Evolutionary conservation across 2,888 invertebrate species (phyloP).

Genomic region (Ormyrus thymus): DNA sequence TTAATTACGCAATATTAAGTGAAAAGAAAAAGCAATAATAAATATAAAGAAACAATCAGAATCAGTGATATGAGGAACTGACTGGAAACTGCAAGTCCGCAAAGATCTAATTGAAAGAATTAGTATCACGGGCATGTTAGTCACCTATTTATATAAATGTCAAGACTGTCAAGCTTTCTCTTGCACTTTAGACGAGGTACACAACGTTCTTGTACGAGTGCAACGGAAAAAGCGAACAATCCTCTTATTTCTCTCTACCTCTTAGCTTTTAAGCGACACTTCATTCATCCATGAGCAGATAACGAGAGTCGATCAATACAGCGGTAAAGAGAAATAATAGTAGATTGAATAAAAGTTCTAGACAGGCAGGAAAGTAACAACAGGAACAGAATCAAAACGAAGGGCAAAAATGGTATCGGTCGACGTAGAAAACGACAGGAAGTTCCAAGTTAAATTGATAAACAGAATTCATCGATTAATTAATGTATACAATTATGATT

Average conservation of each 20-base stretch:
- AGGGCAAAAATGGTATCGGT: background rate
- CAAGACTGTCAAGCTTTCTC: background rate
- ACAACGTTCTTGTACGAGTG: background rate
- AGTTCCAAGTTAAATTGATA: too few species aligned
- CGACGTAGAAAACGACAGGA: too few species aligned
- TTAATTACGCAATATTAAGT: too few species aligned
- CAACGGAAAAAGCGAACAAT: slow-evolving; percentile 16
- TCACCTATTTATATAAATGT: slow-evolving; percentile 20
- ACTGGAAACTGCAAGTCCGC: too few species aligned
- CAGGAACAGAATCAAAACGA: background rate
- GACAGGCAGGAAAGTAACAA: background rate
- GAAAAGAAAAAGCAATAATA: too few species aligned
- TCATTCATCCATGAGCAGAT: slow-evolving; percentile 24
- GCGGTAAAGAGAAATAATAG: slow-evolving; percentile 2
- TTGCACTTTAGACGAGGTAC: too few species aligned
- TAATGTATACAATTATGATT: too few species aligned
- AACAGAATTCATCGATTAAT: too few species aligned
- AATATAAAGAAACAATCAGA: too few species aligned
- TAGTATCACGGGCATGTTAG: too few species aligned
- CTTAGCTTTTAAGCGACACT: slow-evolving; percentile 25
- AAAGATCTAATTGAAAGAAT: slow-evolving; percentile 17
- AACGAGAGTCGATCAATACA: slow-evolving; percentile 5
- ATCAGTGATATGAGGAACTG: too few species aligned
- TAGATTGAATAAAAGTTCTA: slow-evolving; percentile 33
- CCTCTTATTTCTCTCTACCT: background rate